Evolutionary conservation across 2,113 vertebrate genomes (phyloP), one percentile per base, ranked within the genome.

Genomic region (Carassius gibelio): DNA sequence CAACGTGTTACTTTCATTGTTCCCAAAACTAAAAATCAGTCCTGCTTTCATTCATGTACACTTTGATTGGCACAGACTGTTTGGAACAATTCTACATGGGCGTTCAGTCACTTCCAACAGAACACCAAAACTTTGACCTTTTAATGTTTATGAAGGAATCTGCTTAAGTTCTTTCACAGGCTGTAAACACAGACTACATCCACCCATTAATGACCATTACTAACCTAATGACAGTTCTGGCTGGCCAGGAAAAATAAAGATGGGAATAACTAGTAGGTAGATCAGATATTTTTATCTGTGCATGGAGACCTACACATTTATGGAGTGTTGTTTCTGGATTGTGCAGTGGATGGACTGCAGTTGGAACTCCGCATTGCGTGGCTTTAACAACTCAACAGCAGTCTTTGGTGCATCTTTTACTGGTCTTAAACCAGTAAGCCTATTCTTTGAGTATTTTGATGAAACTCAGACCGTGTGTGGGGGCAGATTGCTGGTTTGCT

Each of bases 131-230:
- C 19, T 68, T 79, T 81, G 57, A 77, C 17, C 17, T 62, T 75
- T 45, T 34, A 55, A 66, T 42, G 71, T 81, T 86, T 77, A 34
- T 45, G 45, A 78, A 68, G 59, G 55, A 84, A 72, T 72, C 76
- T 38, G 77, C 59, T 72, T 61, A 15, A 83, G 80, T 81, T 64
- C 66, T 79, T 83, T 85, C 57, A 84, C 85, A 82, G 57, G 57
- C 59, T 75, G 42, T 3, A 80, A 72, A 84, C 82, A 55, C 48
- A 75, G 66, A 36, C 66, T 59, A n/a, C 36, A 82, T 76, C 74
- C 26, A 48, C 21, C 11, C 64, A 45, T 64, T 78, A 77, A 74
- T 76, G 42, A n/a, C 38, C 55, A 3, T 30, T 77, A 72, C 55
- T 21, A 81, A 48, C n/a, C 23, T 26, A 15, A 45, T n/a, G 42